Evolutionary conservation across 2,888 invertebrate species (phyloP).

Genomic region (Tanypteryx hageni): DNA sequence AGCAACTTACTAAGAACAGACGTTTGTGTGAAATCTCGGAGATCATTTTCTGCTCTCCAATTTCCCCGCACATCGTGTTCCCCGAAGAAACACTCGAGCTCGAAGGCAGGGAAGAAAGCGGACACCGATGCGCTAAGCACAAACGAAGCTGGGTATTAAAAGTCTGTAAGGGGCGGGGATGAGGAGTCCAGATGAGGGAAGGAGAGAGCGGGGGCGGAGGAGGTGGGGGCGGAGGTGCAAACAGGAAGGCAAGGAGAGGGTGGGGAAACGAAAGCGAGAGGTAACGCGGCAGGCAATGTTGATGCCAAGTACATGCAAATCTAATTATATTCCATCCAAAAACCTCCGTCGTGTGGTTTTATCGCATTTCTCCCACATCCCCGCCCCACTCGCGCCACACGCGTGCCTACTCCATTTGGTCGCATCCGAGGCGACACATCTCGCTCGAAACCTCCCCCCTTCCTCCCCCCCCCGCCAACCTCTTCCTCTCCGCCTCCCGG

Average conservation of each 20-base stretch:
- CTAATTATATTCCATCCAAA: slow-evolving; percentile 64
- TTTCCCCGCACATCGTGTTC: slow-evolving; percentile 39
- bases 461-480: background rate
- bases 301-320: slow-evolving; percentile 64
- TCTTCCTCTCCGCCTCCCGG: background rate
- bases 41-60: background rate
- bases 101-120: slow-evolving; percentile 27
- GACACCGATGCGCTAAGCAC: slow-evolving; percentile 52
- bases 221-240: background rate
- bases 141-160: slow-evolving; percentile 32
- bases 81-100: background rate
- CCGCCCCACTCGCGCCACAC: background rate
- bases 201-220: background rate
- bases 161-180: background rate
- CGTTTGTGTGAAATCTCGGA: slow-evolving; percentile 28
- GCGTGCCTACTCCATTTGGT: slow-evolving; percentile 44
- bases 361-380: slow-evolving; percentile 35
- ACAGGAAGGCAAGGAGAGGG: too few species aligned
- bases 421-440: slow-evolving; percentile 53
- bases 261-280: background rate
- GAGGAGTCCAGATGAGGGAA: background rate
- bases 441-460: background rate
- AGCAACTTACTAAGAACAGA: background rate
- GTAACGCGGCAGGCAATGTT: slow-evolving; percentile 46
- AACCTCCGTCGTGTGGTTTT: slow-evolving; percentile 53